These are phyloP conservation scores for Rhinoptilus africanus DNA, from an alignment of 2,113 vertebrate genomes.

Conservation along the genomic window DNA sequence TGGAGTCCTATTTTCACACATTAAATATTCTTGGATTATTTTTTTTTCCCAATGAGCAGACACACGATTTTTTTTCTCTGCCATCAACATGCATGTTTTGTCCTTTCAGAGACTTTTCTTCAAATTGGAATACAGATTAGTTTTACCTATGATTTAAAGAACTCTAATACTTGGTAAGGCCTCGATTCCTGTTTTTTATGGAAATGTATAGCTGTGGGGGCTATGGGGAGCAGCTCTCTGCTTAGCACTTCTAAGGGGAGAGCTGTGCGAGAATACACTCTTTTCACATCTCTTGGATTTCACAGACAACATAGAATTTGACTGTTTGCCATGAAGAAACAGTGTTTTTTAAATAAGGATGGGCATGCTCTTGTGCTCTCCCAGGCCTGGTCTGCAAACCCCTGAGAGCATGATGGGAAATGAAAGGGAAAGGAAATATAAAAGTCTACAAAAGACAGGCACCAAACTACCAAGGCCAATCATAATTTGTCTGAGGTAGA, in stretches of 20 bases:
- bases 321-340: background rate
- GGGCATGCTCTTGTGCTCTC: background rate
- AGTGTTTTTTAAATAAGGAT: background rate
- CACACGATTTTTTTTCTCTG: conserved; percentile 25
- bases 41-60: conserved; percentile 50
- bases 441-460: background rate
- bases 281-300: conserved; percentile 14
- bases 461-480: background rate
- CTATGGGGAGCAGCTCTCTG: background rate
- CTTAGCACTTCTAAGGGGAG: conserved; percentile 28
- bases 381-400: background rate
- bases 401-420: background rate
- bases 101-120: conserved; percentile 47
- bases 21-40: conserved; percentile 50
- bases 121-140: conserved; percentile 53
- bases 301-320: background rate
- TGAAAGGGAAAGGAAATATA: background rate
- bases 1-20: conserved; percentile 55
- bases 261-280: background rate
- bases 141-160: conserved; percentile 56
- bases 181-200: background rate
- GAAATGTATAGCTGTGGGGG: conserved; percentile 23
- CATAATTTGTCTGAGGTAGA: background rate
- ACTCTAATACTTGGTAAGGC: background rate
- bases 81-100: conserved; percentile 37